A percentile compares a stretch with the other conserved stretches of the same genome.
phyloP scores from a whole-genome alignment of 2,888 invertebrate genomes.

The Criorhina ranunculi region DNA sequence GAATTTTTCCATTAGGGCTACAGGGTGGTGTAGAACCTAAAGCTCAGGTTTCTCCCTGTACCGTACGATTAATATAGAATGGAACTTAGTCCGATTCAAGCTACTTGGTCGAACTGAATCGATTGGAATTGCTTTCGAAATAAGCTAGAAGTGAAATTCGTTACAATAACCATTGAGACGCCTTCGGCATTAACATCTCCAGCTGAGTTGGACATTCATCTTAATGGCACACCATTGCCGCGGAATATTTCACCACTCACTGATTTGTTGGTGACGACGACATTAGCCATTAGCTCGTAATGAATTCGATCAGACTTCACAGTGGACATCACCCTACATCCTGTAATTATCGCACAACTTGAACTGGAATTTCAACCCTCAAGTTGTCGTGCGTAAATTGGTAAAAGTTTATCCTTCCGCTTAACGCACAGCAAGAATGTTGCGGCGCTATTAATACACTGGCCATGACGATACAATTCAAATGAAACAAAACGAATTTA shows the following conservation, averaged over 20 bases:
- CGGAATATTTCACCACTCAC: conserved; percentile 34
- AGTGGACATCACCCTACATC: not conserved
- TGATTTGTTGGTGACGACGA: conserved; percentile 31
- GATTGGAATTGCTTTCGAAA: conserved; percentile 22
- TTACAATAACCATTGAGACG: not conserved
- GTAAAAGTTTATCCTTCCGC: conserved; percentile 41
- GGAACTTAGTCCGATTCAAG: too few relatives aligned
- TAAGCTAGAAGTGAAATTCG: not conserved
- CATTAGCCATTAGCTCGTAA: conserved; percentile 40
- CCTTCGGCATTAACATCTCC: conserved; percentile 6
- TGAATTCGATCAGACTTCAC: conserved; percentile 32
- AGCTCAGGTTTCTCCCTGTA: too few relatives aligned
- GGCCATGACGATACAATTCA: conserved; percentile 31
- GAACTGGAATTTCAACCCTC: conserved; percentile 20
- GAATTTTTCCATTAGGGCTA: too few relatives aligned
- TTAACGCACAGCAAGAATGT: conserved; percentile 38
- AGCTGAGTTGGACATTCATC: conserved; percentile 34
- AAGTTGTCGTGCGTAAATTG: conserved; percentile 28
- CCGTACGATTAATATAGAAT: too few relatives aligned
- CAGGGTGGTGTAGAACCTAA: too few relatives aligned
- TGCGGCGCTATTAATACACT: conserved; percentile 53
- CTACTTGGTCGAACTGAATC: conserved; percentile 14
- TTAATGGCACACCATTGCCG: conserved; percentile 33
- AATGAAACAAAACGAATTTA: conserved; percentile 55
- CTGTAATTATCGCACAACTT: conserved; percentile 27